A percentile compares a stretch with the other conserved stretches of the same genome.
Evolutionary conservation across 2,888 invertebrate genomes (phyloP).

Genomic region (Drosophila maculinotata): DNA sequence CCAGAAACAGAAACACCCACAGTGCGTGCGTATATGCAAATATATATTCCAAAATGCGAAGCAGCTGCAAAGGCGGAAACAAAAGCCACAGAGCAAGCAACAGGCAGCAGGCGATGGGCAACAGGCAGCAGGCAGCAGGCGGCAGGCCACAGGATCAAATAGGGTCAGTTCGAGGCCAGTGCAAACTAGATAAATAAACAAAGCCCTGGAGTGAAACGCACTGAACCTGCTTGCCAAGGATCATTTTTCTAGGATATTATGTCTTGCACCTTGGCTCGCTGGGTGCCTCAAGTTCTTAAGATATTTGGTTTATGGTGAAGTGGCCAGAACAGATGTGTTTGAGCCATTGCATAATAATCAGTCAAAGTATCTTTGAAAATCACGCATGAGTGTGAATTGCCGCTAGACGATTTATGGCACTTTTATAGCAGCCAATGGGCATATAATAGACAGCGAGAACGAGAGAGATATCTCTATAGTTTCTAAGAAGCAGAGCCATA

Average conservation of each 20-base stretch:
- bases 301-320: conserved; percentile 57
- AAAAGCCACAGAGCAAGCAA: conserved; percentile 58
- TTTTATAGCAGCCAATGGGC: conserved; percentile 43
- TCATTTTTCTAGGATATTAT: conserved; percentile 22
- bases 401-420: conserved; percentile 53
- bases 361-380: conserved; percentile 47
- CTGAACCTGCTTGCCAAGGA: conserved; percentile 64
- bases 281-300: conserved; percentile 18
- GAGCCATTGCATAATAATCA: conserved; percentile 56
- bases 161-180: conserved; percentile 48
- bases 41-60: conserved; percentile 62
- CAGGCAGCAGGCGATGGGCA: conserved; percentile 38
- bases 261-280: conserved; percentile 28
- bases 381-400: conserved; percentile 67
- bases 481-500: conserved; percentile 41
- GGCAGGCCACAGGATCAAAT: conserved; percentile 68
- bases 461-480: not conserved
- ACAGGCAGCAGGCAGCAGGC: conserved; percentile 10
- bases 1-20: conserved; percentile 55
- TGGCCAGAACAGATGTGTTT: conserved; percentile 64
- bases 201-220: conserved; percentile 45
- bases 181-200: conserved; percentile 53
- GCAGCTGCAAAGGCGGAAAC: conserved; percentile 64
- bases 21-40: conserved; percentile 72
- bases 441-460: conserved; percentile 35